Percentiles rank a stretch among this genome's conserved stretches.
Evolutionary conservation across 2,888 invertebrate genomes (phyloP).

Genomic region (Ichneumoninae sp.): DNA sequence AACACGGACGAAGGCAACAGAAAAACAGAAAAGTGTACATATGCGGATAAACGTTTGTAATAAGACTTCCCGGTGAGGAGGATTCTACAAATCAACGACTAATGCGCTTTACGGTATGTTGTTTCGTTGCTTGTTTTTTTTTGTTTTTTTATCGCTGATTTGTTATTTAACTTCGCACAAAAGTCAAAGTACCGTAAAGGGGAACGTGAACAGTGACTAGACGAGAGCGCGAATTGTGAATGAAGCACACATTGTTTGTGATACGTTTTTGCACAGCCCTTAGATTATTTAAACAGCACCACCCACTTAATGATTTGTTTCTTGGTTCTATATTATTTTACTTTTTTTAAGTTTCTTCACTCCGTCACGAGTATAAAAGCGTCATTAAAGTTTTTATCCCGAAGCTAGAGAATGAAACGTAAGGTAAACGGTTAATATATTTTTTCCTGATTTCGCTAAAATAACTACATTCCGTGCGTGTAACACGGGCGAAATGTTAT

Average conservation of each 20-base stretch:
- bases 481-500: background rate
- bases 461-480: background rate
- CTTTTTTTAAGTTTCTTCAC: constrained; percentile 4
- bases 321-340: background rate
- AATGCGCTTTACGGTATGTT: constrained; percentile 3
- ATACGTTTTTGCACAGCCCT: constrained; percentile 54
- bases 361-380: constrained; percentile 3
- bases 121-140: constrained; percentile 4
- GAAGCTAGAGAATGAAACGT: constrained; percentile 25
- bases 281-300: constrained; percentile 46
- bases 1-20: constrained; percentile 26
- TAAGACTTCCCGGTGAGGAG: background rate
- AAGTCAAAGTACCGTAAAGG: constrained; percentile 9
- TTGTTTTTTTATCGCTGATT: constrained; percentile 14
- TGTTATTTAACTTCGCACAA: constrained; percentile 4
- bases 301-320: constrained; percentile 1
- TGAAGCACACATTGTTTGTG: constrained; percentile 49
- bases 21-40: constrained; percentile 61
- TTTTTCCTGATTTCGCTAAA: background rate
- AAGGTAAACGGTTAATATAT: constrained; percentile 41
- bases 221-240: constrained; percentile 13
- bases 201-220: background rate
- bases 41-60: constrained; percentile 49
- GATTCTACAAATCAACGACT: background rate
- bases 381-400: constrained; percentile 10